phyloP scores from a whole-genome alignment of 2,797 vertebrate genomes.

The Notolepis coatsorum region DNA sequence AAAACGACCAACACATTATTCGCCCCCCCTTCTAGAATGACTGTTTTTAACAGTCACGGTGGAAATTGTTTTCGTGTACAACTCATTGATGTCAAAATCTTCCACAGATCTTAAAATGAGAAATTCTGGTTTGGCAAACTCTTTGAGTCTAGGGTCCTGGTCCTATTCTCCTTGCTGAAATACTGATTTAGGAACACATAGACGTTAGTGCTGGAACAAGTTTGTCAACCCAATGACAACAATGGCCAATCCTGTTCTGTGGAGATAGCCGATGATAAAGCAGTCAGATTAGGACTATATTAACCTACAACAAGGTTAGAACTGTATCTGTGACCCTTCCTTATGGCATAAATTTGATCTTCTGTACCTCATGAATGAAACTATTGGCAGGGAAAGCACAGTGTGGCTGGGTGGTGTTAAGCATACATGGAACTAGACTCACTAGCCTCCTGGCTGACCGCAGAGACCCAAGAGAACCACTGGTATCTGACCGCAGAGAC shows the following conservation, averaged over 20 bases:
- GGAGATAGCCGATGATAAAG: constrained; percentile 3
- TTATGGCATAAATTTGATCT: constrained; percentile 3
- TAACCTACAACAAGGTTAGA: not conserved
- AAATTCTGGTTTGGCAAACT: constrained; percentile 8
- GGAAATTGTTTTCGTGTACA: constrained; percentile 11
- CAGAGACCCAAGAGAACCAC: not conserved
- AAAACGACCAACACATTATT: constrained; percentile 14
- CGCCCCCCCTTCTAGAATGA: constrained; percentile 8
- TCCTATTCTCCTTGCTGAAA: constrained; percentile 6
- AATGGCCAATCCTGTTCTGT: constrained; percentile 5
- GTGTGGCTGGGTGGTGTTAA: not conserved
- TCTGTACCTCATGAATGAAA: not conserved
- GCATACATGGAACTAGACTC: constrained; percentile 12
- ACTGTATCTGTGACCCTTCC: constrained; percentile 6
- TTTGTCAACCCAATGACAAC: constrained; percentile 11
- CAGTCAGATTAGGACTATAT: not conserved
- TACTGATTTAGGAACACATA: constrained; percentile 15
- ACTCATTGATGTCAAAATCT: constrained; percentile 8
- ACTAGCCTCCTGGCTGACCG: constrained; percentile 22
- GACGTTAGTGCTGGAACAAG: constrained; percentile 19
- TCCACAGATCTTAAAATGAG: not conserved
- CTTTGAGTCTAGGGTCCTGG: constrained; percentile 3
- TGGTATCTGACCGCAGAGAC: constrained; percentile 29
- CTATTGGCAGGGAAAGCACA: constrained; percentile 14
- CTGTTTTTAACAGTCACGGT: constrained; percentile 8